Conservation (phyloP, 1,140 invertebrate genomes). For the Caerostris extrusa region DNA sequence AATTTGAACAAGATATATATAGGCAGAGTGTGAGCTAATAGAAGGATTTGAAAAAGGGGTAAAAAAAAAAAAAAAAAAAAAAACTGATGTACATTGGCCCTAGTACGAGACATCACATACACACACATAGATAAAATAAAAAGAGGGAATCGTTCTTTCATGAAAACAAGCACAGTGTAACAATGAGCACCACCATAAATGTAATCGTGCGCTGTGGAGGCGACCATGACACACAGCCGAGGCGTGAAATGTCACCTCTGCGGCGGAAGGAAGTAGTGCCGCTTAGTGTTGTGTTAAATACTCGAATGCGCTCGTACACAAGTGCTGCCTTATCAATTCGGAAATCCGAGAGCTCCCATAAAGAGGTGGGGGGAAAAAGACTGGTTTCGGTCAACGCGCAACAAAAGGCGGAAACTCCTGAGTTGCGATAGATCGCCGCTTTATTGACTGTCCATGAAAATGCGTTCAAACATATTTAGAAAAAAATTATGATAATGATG, state of each 20-base stretch:
- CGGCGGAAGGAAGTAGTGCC: background rate
- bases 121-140: too few species aligned
- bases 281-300: slow-evolving; percentile 5
- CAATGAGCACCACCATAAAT: too few species aligned
- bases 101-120: too few species aligned
- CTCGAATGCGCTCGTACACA: background rate
- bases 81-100: too few species aligned
- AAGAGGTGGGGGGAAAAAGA: background rate
- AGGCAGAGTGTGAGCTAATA: too few species aligned
- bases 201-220: too few species aligned
- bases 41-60: too few species aligned
- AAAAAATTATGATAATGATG: background rate
- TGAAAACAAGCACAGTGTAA: too few species aligned
- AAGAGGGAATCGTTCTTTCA: too few species aligned
- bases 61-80: too few species aligned
- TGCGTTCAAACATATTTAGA: background rate
- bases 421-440: background rate
- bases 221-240: background rate
- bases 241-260: slow-evolving; percentile 5
- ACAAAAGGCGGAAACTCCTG: background rate
- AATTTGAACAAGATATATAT: too few species aligned
- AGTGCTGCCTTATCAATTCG: background rate
- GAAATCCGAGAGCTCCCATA: background rate
- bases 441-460: background rate
- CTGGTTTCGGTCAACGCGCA: slow-evolving; percentile 21